Conservation (phyloP, 2,113 vertebrate genomes). For the Podarcis cretensis region DNA sequence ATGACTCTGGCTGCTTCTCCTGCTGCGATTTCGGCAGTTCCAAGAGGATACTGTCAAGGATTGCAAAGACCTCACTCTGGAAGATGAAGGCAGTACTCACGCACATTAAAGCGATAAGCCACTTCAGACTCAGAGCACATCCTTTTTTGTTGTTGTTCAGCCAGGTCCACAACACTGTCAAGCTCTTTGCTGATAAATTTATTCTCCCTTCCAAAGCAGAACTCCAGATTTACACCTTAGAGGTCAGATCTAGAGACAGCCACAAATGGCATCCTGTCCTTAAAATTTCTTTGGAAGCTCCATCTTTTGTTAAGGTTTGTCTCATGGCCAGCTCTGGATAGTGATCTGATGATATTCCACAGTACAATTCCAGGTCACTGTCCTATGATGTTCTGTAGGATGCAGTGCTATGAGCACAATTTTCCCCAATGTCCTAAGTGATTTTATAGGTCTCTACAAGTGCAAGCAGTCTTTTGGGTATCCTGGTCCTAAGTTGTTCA, state of each 20-base stretch:
- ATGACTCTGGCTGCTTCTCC: conserved; percentile 51
- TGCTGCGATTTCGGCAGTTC: conserved; percentile 54
- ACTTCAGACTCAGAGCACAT: conserved; percentile 45
- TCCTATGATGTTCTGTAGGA: too few species aligned
- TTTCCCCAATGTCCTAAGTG: too few species aligned
- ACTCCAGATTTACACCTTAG: background rate
- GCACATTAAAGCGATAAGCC: conserved; percentile 42
- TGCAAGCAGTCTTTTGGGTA: too few species aligned
- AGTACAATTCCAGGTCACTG: too few species aligned
- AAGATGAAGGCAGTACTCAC: conserved; percentile 43
- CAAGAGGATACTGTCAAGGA: conserved; percentile 38
- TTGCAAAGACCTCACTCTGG: conserved; percentile 20
- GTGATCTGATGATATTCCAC: too few species aligned
- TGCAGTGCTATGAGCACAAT: too few species aligned
- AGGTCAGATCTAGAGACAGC: conserved; percentile 33
- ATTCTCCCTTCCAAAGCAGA: conserved; percentile 21
- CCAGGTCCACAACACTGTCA: conserved; percentile 19
- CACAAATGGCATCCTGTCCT: background rate
- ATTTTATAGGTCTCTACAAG: too few species aligned
- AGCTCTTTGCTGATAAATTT: conserved; percentile 5
- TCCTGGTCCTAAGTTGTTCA: too few species aligned
- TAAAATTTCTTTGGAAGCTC: background rate
- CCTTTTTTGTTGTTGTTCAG: conserved; percentile 14
- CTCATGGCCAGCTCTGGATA: too few species aligned
- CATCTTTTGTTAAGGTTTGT: background rate